A percentile compares a stretch with the other conserved stretches of the same genome.
Evolutionary conservation across 2,113 vertebrate species (phyloP).

Genomic region (Emydura subglobosa): DNA sequence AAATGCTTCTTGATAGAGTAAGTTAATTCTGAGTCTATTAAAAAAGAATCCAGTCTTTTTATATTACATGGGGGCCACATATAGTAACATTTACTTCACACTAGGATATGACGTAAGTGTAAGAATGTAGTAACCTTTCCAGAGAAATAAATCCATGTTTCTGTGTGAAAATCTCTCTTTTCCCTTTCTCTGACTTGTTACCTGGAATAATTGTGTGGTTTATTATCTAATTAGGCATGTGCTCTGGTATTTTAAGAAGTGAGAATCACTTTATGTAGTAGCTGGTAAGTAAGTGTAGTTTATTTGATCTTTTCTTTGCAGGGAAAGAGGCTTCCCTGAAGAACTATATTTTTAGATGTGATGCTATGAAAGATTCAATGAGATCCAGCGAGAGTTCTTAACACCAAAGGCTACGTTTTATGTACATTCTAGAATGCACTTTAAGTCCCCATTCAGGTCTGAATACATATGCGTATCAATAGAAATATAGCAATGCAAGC

Average conservation of each 20-base stretch:
- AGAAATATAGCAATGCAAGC: not conserved
- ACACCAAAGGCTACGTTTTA: not conserved
- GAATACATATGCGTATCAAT: not conserved
- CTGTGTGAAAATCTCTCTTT: not conserved
- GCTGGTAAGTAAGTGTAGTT: not conserved
- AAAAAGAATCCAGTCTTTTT: not conserved
- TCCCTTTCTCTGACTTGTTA: not conserved
- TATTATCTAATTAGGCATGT: not conserved
- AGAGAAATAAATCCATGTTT: not conserved
- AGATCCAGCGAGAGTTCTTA: not conserved
- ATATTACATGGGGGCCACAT: not conserved
- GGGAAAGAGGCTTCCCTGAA: not conserved
- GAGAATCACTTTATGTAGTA: not conserved
- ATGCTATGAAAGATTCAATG: not conserved
- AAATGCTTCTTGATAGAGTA: not conserved
- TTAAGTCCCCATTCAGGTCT: not conserved
- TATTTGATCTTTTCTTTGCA: not conserved
- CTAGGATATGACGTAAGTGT: not conserved
- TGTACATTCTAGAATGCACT: not conserved
- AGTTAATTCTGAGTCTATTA: not conserved
- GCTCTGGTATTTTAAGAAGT: conserved; percentile 3
- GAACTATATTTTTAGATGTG: not conserved
- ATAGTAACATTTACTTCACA: not conserved
- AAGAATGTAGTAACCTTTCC: not conserved
- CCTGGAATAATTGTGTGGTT: not conserved